A percentile compares a stretch with the other conserved stretches of the same genome.
phyloP scores from a whole-genome alignment of 1,140 invertebrate species.

The Planococcus citri region DNA sequence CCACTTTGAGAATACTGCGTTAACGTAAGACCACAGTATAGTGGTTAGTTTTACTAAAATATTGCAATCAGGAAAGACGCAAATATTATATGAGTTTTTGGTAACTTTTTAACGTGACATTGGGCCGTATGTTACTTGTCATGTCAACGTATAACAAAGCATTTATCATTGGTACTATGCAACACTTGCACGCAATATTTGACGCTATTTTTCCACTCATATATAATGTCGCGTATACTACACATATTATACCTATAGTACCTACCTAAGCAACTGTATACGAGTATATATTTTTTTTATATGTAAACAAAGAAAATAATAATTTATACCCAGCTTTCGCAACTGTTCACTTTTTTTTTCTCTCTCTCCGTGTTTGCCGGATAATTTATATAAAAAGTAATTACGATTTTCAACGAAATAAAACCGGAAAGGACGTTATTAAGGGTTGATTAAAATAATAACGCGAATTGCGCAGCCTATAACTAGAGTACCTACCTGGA shows the following conservation, averaged over 20 bases:
- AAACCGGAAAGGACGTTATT: neutral
- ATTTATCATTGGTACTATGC: neutral
- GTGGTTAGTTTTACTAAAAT: slow-evolving; percentile 3
- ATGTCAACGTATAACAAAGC: slow-evolving; percentile 6
- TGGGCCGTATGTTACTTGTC: slow-evolving; percentile 5
- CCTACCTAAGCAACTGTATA: too few species aligned
- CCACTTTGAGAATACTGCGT: neutral
- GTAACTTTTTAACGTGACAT: slow-evolving; percentile 7
- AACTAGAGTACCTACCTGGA: too few species aligned
- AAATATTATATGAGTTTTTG: slow-evolving; percentile 1
- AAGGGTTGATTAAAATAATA: too few species aligned
- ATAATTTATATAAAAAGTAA: neutral
- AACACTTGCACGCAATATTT: slow-evolving; percentile 3
- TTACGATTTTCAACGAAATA: neutral
- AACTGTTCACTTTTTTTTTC: neutral
- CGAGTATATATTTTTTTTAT: neutral
- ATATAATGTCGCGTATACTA: neutral
- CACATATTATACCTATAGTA: too few species aligned
- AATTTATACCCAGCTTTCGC: neutral
- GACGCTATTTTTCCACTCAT: neutral
- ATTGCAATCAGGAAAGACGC: slow-evolving; percentile 2
- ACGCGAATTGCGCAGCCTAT: too few species aligned
- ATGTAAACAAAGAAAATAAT: slow-evolving; percentile 4
- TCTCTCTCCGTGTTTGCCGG: neutral
- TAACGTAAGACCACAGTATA: neutral